phyloP scores from a whole-genome alignment of 2,888 invertebrate genomes.

The Patella depressa region DNA sequence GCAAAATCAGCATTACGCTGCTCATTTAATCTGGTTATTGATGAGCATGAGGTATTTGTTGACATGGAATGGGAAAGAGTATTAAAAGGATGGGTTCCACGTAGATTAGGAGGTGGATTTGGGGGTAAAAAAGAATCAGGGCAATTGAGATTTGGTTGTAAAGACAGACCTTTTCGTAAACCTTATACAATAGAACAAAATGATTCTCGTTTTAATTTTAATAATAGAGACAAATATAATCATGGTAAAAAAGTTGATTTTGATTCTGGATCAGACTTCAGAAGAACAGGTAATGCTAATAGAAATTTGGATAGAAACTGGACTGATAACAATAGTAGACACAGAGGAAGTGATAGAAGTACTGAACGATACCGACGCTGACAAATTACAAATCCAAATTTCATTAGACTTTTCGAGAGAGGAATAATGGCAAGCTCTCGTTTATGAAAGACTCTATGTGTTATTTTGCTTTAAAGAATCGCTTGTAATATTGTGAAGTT shows the following conservation, averaged over 20 bases:
- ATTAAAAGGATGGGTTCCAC: slow-evolving; percentile 84
- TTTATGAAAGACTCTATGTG: too few species aligned
- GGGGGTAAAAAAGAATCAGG: slow-evolving; percentile 89
- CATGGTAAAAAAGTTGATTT: slow-evolving; percentile 22
- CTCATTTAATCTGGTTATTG: slow-evolving; percentile 76
- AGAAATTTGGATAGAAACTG: not conserved
- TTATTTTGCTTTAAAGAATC: too few species aligned
- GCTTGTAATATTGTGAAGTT: too few species aligned
- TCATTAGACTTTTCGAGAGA: too few species aligned
- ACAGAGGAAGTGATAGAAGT: slow-evolving; percentile 11
- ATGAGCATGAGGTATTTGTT: slow-evolving; percentile 80
- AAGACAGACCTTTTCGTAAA: slow-evolving; percentile 80
- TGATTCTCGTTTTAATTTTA: slow-evolving; percentile 29
- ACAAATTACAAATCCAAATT: too few species aligned
- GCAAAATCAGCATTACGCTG: slow-evolving; percentile 76
- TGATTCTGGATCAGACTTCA: too few species aligned
- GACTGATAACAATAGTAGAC: not conserved
- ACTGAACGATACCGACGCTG: not conserved
- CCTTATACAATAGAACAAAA: slow-evolving; percentile 51
- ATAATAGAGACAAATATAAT: slow-evolving; percentile 34
- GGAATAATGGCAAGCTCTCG: too few species aligned
- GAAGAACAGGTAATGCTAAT: too few species aligned
- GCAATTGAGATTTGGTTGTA: slow-evolving; percentile 88
- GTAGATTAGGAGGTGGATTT: slow-evolving; percentile 89
- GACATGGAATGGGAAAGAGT: slow-evolving; percentile 83